A percentile compares a stretch with the other conserved stretches of the same genome.
These are phyloP conservation scores for Temnothorax ravouxi DNA, from an alignment of 2,888 invertebrate species.

Conservation along the genomic window DNA sequence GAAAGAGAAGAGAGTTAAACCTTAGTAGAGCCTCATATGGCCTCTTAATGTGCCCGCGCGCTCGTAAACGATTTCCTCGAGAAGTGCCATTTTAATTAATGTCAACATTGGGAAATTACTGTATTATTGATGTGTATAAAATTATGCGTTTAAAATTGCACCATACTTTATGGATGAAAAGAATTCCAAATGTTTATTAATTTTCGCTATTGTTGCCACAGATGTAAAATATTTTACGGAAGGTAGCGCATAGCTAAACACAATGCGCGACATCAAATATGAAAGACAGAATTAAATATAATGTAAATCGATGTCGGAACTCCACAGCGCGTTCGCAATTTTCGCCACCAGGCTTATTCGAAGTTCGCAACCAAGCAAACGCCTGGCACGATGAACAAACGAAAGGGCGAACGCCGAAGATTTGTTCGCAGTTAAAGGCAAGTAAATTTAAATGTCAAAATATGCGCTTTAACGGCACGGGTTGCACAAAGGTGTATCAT, in stretches of 20 bases:
- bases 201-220: neutral
- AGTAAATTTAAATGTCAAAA: slow-evolving; percentile 85
- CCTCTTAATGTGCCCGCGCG: slow-evolving; percentile 28
- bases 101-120: slow-evolving; percentile 21
- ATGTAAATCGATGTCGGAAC: slow-evolving; percentile 12
- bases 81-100: slow-evolving; percentile 30
- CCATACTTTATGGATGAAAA: neutral
- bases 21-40: slow-evolving; percentile 52
- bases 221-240: slow-evolving; percentile 14
- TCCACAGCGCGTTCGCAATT: neutral
- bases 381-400: neutral
- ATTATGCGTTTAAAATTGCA: neutral
- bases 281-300: slow-evolving; percentile 24
- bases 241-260: slow-evolving; percentile 17
- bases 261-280: slow-evolving; percentile 28
- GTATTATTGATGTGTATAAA: neutral
- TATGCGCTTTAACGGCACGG: slow-evolving; percentile 79
- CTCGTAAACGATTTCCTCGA: slow-evolving; percentile 20
- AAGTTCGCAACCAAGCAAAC: slow-evolving; percentile 10
- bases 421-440: slow-evolving; percentile 64
- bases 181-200: slow-evolving; percentile 7
- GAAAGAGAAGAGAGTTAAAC: slow-evolving; percentile 69
- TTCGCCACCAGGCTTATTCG: neutral
- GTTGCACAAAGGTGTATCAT: slow-evolving; percentile 81
- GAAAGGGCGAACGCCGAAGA: slow-evolving; percentile 55